These are phyloP conservation scores for Hemiscyllium ocellatum DNA, from an alignment of 2,113 vertebrate genomes.

Conservation along the genomic window DNA sequence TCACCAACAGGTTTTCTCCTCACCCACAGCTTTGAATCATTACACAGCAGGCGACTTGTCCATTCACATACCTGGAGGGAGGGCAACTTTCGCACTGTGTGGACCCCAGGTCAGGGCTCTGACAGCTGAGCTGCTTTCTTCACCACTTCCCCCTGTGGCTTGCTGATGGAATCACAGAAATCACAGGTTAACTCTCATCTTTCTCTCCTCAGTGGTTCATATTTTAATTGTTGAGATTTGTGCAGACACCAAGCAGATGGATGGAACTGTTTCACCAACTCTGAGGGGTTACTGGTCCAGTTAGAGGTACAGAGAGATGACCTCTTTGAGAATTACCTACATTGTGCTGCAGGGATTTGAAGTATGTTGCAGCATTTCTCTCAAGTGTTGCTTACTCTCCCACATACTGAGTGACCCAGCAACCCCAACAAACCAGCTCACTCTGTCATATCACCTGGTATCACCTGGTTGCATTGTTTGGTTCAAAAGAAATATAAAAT, in stretches of 20 bases:
- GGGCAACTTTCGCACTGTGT: conserved; percentile 47
- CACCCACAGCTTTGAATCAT: not conserved
- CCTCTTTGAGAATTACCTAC: not conserved
- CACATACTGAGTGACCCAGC: not conserved
- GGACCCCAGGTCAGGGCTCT: conserved; percentile 49
- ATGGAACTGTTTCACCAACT: not conserved
- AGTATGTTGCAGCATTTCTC: not conserved
- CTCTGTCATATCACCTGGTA: not conserved
- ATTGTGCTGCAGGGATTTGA: not conserved
- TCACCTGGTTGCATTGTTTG: not conserved
- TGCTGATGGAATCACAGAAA: conserved; percentile 47
- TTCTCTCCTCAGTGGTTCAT: not conserved
- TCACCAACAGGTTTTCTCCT: not conserved
- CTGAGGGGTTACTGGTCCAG: not conserved
- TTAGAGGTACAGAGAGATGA: not conserved
- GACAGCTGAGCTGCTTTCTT: conserved; percentile 36
- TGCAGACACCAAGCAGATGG: not conserved
- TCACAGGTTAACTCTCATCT: not conserved
- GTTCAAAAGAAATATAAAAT: not conserved
- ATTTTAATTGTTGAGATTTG: not conserved
- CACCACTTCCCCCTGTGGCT: conserved; percentile 42
- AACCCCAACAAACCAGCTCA: not conserved
- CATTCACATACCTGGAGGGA: conserved; percentile 56
- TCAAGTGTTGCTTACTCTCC: not conserved
- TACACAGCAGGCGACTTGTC: not conserved